phyloP scores from a whole-genome alignment of 2,888 invertebrate species.

The Archips xylosteana region DNA sequence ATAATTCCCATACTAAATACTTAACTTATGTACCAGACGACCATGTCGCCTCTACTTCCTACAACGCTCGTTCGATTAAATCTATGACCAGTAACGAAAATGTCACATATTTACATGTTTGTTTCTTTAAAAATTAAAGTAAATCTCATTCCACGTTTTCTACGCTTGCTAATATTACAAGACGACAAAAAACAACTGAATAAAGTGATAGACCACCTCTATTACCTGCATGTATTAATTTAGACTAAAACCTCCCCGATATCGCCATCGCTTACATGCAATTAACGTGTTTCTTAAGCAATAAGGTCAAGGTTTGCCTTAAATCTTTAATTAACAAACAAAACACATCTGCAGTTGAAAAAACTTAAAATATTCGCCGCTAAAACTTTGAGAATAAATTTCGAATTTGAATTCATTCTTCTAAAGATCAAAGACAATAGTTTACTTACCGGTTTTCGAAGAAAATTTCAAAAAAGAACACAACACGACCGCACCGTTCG shows the following conservation, averaged over 20 bases:
- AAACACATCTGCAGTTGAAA: background rate
- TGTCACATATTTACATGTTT: no score
- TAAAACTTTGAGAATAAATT: background rate
- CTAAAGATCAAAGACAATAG: background rate
- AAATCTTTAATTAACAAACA: slow-evolving; percentile 1
- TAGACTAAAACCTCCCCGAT: background rate
- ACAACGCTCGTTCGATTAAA: no score
- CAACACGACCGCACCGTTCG: slow-evolving; percentile 23
- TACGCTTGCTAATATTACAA: background rate
- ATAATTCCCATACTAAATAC: no score
- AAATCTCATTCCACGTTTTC: background rate
- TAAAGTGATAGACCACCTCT: background rate
- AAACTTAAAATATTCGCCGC: background rate
- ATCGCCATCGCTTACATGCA: background rate
- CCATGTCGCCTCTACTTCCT: no score
- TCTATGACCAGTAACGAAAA: no score
- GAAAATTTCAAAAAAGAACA: slow-evolving; percentile 8
- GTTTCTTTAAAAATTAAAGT: no score
- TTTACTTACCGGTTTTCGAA: slow-evolving; percentile 18
- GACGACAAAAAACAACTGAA: no score
- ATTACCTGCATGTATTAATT: background rate
- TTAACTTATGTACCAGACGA: no score
- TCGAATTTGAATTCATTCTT: background rate
- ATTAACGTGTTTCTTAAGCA: slow-evolving; percentile 10
- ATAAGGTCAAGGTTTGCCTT: slow-evolving; percentile 12